A percentile compares a stretch with the other conserved stretches of the same genome.
Conservation (phyloP, 30 jellyfish, hydroid and myxozoan species). For the Aurelia aurita complex sp. Pacific region DNA sequence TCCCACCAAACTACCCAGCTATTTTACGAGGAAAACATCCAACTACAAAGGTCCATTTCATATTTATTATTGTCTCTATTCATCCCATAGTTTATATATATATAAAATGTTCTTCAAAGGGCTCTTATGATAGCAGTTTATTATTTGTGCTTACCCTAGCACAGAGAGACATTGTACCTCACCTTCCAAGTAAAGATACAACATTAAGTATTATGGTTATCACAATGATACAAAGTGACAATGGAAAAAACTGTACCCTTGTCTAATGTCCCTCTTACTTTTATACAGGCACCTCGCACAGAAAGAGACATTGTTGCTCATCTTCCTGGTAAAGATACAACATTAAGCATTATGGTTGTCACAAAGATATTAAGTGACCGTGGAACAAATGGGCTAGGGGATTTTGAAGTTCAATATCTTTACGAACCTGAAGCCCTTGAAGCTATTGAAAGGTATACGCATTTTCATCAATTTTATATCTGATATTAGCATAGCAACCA, state of each 20-base stretch:
- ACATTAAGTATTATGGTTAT: conserved; percentile 91
- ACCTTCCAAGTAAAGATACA: conserved; percentile 85
- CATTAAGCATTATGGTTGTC: conserved; percentile 93
- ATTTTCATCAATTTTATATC: no score
- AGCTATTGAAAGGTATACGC: conserved; percentile 85
- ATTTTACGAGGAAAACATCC: conserved; percentile 83
- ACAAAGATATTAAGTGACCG: conserved; percentile 97
- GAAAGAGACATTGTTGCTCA: conserved; percentile 79
- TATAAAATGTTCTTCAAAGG: no score
- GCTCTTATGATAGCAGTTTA: no score
- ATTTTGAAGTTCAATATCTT: conserved; percentile 89
- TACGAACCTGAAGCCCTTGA: conserved; percentile 87
- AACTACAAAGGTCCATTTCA: conserved; percentile 54
- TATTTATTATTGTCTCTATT: no score
- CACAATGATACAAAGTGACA: conserved; percentile 92
- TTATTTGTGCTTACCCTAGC: not conserved
- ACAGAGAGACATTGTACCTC: conserved; percentile 80
- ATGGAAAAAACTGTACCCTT: conserved; percentile 84
- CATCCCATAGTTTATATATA: no score
- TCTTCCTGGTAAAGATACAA: conserved; percentile 86
- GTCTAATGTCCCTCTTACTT: not conserved
- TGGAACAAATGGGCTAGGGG: conserved; percentile 97
- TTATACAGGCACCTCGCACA: conserved; percentile 38
- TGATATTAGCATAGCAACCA: no score
- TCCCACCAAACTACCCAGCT: conserved; percentile 98